phyloP scores from a whole-genome alignment of 1,140 invertebrate species.

The Helicoverpa zea region DNA sequence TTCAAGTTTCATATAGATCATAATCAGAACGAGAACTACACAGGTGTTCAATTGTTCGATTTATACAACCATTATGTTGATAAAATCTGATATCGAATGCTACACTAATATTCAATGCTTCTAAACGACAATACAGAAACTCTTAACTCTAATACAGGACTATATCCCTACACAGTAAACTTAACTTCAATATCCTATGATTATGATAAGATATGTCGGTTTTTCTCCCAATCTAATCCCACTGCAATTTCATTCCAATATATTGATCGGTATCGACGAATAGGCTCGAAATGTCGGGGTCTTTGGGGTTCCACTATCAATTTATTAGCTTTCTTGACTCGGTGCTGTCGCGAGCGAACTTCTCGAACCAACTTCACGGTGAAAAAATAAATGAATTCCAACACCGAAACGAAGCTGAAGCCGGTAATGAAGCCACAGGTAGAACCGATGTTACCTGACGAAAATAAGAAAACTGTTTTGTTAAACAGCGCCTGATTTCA shows the following conservation, averaged over 20 bases:
- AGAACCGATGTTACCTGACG: constrained; percentile 88
- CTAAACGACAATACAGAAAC: neutral
- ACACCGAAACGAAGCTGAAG: constrained; percentile 88
- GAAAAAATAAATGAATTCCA: constrained; percentile 88
- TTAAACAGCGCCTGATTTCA: too few relatives aligned
- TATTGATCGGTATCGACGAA: constrained; percentile 69
- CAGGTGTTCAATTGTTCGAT: constrained; percentile 38
- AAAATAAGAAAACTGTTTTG: neutral
- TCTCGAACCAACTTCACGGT: constrained; percentile 75
- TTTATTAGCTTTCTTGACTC: constrained; percentile 42
- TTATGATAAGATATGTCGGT: neutral
- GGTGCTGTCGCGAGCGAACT: constrained; percentile 52
- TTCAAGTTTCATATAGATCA: constrained; percentile 41
- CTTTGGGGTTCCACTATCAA: constrained; percentile 42
- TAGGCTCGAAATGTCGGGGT: constrained; percentile 59
- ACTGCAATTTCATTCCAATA: constrained; percentile 79
- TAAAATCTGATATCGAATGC: constrained; percentile 18
- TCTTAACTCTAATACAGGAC: too few relatives aligned
- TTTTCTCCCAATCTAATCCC: neutral
- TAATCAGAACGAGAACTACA: constrained; percentile 48
- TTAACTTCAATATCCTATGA: too few relatives aligned
- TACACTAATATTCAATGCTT: neutral
- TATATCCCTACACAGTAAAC: too few relatives aligned
- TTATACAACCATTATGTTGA: constrained; percentile 27
- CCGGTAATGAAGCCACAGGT: constrained; percentile 88